A percentile compares a stretch with the other conserved stretches of the same genome.
Conservation (phyloP, 2,888 invertebrate species). For the Polydrusus tereticollis region DNA sequence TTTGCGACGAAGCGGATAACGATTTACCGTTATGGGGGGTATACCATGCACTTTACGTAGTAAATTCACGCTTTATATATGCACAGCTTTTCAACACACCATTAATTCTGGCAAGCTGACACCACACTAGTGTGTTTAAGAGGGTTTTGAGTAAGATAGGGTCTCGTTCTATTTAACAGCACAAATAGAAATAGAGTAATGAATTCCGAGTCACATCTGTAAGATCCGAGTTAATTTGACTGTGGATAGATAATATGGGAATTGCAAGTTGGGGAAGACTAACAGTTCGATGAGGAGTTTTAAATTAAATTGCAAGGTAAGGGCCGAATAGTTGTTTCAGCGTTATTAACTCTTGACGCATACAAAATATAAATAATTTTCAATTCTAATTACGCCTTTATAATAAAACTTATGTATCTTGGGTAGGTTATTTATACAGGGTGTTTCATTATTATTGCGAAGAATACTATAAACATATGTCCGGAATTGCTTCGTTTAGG, state of each 20-base stretch:
- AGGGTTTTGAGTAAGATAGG: slow-evolving; percentile 16
- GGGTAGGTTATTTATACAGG: no score
- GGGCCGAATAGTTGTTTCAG: no score
- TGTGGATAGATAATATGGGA: not conserved
- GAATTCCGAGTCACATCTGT: slow-evolving; percentile 28
- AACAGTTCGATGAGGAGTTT: not conserved
- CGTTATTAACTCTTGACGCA: no score
- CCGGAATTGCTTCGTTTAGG: no score
- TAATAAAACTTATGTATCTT: no score
- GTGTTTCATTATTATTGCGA: no score
- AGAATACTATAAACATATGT: no score
- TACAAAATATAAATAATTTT: no score
- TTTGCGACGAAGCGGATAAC: slow-evolving; percentile 11
- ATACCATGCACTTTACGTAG: slow-evolving; percentile 22
- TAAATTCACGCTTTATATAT: slow-evolving; percentile 30
- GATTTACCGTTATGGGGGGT: slow-evolving; percentile 20
- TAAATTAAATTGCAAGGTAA: not conserved
- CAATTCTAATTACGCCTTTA: no score
- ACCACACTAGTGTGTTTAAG: slow-evolving; percentile 30
- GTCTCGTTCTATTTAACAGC: slow-evolving; percentile 24
- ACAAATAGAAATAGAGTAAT: slow-evolving; percentile 21
- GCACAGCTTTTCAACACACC: slow-evolving; percentile 32
- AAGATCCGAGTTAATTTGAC: slow-evolving; percentile 15
- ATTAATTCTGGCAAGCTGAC: slow-evolving; percentile 32
- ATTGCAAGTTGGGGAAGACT: not conserved